phyloP scores from a whole-genome alignment of 2,797 vertebrate genomes.

The Morus bassanus region DNA sequence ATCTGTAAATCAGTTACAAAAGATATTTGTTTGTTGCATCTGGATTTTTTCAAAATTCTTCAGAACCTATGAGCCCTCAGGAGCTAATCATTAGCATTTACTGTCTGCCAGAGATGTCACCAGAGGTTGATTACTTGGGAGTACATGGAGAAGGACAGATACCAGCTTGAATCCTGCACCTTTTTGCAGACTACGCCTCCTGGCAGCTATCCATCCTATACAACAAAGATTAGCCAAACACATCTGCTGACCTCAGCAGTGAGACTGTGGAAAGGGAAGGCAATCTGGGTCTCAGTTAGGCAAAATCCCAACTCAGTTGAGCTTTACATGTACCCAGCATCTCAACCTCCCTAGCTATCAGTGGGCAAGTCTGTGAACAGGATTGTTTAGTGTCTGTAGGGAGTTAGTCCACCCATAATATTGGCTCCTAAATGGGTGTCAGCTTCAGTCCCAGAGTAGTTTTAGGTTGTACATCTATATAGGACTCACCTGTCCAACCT shows the following conservation, averaged over 20 bases:
- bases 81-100: slow-evolving; percentile 5
- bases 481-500: background rate
- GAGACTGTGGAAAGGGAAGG: background rate
- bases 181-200: background rate
- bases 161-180: background rate
- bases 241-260: background rate
- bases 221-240: background rate
- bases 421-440: background rate
- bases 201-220: background rate
- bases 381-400: background rate
- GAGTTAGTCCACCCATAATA: background rate
- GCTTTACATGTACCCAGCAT: background rate
- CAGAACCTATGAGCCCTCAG: background rate
- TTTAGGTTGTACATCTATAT: accelerated
- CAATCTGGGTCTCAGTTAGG: background rate
- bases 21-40: background rate
- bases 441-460: background rate
- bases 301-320: background rate
- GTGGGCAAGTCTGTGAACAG: background rate
- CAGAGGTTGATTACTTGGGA: background rate
- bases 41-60: slow-evolving; percentile 2
- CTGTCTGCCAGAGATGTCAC: background rate
- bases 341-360: background rate
- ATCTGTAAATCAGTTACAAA: slow-evolving; percentile 12
- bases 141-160: background rate